phyloP scores from a whole-genome alignment of 1,140 invertebrate genomes.

The Cotesia vestalis region DNA sequence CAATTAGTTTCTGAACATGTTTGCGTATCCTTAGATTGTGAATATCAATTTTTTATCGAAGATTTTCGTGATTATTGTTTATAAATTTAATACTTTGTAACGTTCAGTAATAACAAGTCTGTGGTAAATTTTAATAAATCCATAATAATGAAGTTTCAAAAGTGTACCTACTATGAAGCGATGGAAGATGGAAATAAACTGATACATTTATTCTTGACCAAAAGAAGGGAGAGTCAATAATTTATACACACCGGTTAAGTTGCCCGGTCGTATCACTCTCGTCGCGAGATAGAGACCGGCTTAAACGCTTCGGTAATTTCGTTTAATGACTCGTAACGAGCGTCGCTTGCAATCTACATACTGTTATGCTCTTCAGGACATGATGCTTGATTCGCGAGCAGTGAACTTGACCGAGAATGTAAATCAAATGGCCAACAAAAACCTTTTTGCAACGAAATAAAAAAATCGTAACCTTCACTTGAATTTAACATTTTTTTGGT shows the following conservation, averaged over 20 bases:
- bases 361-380: slow-evolving; percentile 22
- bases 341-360: slow-evolving; percentile 26
- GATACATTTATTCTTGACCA: slow-evolving; percentile 15
- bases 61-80: too few species aligned
- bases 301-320: slow-evolving; percentile 39
- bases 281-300: slow-evolving; percentile 24
- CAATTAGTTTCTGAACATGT: too few species aligned
- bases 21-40: too few species aligned
- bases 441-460: background rate
- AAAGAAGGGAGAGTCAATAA: slow-evolving; percentile 12
- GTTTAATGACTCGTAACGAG: slow-evolving; percentile 40
- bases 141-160: too few species aligned
- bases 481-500: too few species aligned
- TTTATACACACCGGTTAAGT: slow-evolving; percentile 15
- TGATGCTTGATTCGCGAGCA: slow-evolving; percentile 8
- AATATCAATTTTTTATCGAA: too few species aligned
- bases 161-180: too few species aligned
- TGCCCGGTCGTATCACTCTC: slow-evolving; percentile 34
- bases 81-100: too few species aligned
- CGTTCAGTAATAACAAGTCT: too few species aligned
- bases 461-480: too few species aligned
- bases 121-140: background rate
- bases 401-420: slow-evolving; percentile 23
- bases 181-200: background rate
- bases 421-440: background rate